Evolutionary conservation across 2,113 vertebrate species (phyloP).

Genomic region (Mixornis gularis): DNA sequence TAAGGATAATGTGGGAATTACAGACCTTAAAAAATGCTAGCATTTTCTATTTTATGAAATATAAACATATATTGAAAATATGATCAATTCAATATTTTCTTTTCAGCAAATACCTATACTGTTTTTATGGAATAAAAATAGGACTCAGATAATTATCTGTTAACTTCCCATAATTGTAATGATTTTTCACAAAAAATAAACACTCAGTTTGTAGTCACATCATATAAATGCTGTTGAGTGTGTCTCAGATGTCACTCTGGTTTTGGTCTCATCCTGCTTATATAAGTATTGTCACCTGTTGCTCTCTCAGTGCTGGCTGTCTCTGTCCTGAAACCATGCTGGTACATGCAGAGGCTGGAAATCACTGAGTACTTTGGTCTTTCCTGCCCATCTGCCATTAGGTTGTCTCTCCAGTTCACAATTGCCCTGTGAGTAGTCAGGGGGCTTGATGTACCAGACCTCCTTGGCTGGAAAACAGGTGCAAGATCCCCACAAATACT

Average conservation of each 20-base stretch:
- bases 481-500: not conserved
- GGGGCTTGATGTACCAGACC: not conserved
- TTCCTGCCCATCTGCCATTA: not conserved
- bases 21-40: not conserved
- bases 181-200: not conserved
- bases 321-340: not conserved
- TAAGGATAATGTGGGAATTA: conserved; percentile 35
- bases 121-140: not conserved
- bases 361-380: not conserved
- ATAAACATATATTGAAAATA: conserved; percentile 26
- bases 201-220: not conserved
- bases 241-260: not conserved
- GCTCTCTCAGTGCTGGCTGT: not conserved
- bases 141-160: not conserved
- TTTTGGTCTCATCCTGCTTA: not conserved
- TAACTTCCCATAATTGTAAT: not conserved
- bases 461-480: not conserved
- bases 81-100: not conserved
- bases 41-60: conserved; percentile 16
- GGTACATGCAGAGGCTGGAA: not conserved
- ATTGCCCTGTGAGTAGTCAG: not conserved
- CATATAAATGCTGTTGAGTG: not conserved
- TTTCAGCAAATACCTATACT: not conserved
- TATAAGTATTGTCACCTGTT: not conserved
- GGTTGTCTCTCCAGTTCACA: not conserved